Percentiles rank a stretch among this genome's conserved stretches.
These are phyloP conservation scores for Fukomys damarensis DNA, from an alignment of 2,113 vertebrate species.

Conservation along the genomic window DNA sequence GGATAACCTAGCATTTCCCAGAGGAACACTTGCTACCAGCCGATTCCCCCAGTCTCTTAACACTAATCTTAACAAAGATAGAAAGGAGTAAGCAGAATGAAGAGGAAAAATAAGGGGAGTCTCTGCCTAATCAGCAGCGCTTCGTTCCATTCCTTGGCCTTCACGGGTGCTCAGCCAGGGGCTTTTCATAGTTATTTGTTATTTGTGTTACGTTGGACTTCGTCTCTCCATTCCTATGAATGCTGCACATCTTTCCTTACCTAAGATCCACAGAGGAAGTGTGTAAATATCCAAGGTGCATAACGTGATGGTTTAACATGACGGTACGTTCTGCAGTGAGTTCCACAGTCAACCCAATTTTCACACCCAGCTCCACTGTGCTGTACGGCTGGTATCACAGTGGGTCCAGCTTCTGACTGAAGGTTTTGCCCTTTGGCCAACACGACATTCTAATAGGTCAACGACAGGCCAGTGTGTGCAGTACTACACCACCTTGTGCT, in stretches of 20 bases:
- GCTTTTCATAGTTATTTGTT: background rate
- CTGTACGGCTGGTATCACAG: too few relatives aligned
- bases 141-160: background rate
- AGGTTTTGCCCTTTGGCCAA: background rate
- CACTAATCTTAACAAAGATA: background rate
- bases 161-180: too few relatives aligned
- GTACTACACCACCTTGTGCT: background rate
- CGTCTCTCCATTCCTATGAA: background rate
- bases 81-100: rapidly evolving
- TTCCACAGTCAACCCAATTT: background rate
- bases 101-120: background rate
- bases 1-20: background rate
- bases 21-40: background rate
- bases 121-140: background rate
- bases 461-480: background rate
- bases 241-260: background rate
- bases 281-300: background rate
- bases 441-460: background rate
- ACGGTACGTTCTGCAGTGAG: background rate
- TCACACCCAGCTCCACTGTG: background rate
- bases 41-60: background rate
- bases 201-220: background rate
- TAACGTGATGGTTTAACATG: too few relatives aligned
- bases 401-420: background rate
- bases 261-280: background rate